phyloP scores from a whole-genome alignment of 1,140 invertebrate species.

The Drosophila teissieri region DNA sequence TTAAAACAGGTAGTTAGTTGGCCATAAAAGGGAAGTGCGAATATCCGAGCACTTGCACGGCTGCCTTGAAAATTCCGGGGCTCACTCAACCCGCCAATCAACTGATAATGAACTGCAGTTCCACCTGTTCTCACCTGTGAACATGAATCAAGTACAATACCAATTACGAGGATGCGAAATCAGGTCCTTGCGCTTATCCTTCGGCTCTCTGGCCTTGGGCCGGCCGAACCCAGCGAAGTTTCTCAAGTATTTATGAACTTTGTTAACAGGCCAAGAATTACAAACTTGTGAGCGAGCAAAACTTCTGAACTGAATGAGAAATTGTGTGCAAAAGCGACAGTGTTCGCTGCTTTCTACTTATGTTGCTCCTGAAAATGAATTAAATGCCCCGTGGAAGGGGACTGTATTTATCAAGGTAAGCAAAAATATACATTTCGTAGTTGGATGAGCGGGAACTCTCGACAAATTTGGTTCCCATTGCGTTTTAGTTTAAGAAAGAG shows the following conservation, averaged over 20 bases:
- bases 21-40: constrained; percentile 33
- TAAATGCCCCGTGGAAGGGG: constrained; percentile 55
- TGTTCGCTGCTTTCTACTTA: constrained; percentile 32
- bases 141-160: constrained; percentile 47
- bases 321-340: constrained; percentile 80
- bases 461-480: not conserved
- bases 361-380: constrained; percentile 69
- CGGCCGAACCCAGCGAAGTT: constrained; percentile 57
- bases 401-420: not conserved
- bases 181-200: constrained; percentile 28
- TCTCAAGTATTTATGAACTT: constrained; percentile 80
- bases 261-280: constrained; percentile 82
- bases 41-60: constrained; percentile 13
- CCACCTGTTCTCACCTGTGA: constrained; percentile 30
- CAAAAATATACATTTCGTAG: not conserved
- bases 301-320: constrained; percentile 76
- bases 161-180: constrained; percentile 38
- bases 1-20: constrained; percentile 46
- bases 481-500: too few relatives aligned
- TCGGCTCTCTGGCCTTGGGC: constrained; percentile 21
- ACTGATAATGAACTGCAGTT: constrained; percentile 54
- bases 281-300: constrained; percentile 71
- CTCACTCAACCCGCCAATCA: constrained; percentile 33
- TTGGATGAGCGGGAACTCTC: not conserved
- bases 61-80: constrained; percentile 13